Evolutionary conservation across 2,888 invertebrate species (phyloP).

Genomic region (Blastobasis lacticolella): DNA sequence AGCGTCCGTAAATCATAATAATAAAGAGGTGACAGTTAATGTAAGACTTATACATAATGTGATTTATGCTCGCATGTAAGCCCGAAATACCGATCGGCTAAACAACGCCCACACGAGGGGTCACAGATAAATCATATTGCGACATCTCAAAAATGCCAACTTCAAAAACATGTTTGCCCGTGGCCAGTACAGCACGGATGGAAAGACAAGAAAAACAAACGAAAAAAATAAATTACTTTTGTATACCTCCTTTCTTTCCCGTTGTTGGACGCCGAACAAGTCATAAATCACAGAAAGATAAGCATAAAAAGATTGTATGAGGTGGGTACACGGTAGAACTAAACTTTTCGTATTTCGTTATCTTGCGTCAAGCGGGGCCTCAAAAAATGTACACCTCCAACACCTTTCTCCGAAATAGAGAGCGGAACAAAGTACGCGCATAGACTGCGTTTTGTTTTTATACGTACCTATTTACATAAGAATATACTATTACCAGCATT

Average conservation of each 20-base stretch:
- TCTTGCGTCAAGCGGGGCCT: slow-evolving; percentile 56
- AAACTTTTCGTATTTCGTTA: slow-evolving; percentile 71
- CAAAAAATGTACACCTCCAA: slow-evolving; percentile 49
- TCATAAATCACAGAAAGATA: slow-evolving; percentile 74
- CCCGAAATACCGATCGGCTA: slow-evolving; percentile 69
- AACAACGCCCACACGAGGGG: slow-evolving; percentile 67
- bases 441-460: background rate
- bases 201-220: slow-evolving; percentile 72
- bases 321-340: slow-evolving; percentile 69
- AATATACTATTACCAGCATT: no score
- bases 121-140: slow-evolving; percentile 65
- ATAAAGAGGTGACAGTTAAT: slow-evolving; percentile 50
- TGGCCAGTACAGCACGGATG: slow-evolving; percentile 66
- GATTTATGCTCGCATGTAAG: slow-evolving; percentile 52
- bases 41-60: slow-evolving; percentile 47
- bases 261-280: slow-evolving; percentile 70
- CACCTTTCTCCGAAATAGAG: slow-evolving; percentile 50
- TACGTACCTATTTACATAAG: no score
- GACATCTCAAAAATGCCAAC: slow-evolving; percentile 74
- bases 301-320: slow-evolving; percentile 74
- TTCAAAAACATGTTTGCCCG: slow-evolving; percentile 68
- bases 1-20: slow-evolving; percentile 24
- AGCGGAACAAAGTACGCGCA: slow-evolving; percentile 20
- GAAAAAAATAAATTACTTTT: slow-evolving; percentile 73
- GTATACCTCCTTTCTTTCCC: slow-evolving; percentile 72